A percentile compares a stretch with the other conserved stretches of the same genome.
phyloP scores from a whole-genome alignment of 2,113 vertebrate genomes.

The Myrmophylax atrothorax region DNA sequence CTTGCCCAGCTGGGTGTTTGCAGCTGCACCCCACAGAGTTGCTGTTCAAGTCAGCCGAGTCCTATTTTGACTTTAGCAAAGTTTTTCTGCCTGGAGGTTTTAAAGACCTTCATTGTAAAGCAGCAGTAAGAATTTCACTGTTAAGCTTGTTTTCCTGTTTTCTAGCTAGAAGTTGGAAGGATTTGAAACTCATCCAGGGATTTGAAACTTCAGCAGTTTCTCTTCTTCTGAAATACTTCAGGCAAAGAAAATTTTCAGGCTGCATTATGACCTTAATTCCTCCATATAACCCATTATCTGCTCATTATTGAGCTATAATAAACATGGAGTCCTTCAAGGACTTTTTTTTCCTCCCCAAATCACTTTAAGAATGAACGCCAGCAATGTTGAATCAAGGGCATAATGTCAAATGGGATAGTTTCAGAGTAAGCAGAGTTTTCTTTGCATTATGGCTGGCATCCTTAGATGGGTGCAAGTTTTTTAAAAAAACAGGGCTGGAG shows the following conservation, averaged over 20 bases:
- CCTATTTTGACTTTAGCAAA: neutral
- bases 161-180: constrained; percentile 9
- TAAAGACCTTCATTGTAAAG: neutral
- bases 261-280: constrained; percentile 53
- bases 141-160: constrained; percentile 41
- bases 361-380: neutral
- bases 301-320: constrained; percentile 25
- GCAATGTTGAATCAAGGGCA: neutral
- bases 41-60: neutral
- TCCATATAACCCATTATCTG: constrained; percentile 35
- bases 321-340: constrained; percentile 18
- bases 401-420: neutral
- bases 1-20: neutral
- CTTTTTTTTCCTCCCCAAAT: neutral
- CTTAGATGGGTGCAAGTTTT: neutral
- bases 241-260: constrained; percentile 27
- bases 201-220: constrained; percentile 59
- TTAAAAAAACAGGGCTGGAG: neutral
- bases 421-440: neutral
- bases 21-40: neutral
- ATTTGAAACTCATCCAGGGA: constrained; percentile 50
- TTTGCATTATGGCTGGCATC: neutral
- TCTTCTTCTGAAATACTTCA: neutral
- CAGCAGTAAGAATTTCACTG: neutral
- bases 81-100: neutral